phyloP scores from a whole-genome alignment of 53 echinoderm and acorn worm species.

The Holothuria scabra region DNA sequence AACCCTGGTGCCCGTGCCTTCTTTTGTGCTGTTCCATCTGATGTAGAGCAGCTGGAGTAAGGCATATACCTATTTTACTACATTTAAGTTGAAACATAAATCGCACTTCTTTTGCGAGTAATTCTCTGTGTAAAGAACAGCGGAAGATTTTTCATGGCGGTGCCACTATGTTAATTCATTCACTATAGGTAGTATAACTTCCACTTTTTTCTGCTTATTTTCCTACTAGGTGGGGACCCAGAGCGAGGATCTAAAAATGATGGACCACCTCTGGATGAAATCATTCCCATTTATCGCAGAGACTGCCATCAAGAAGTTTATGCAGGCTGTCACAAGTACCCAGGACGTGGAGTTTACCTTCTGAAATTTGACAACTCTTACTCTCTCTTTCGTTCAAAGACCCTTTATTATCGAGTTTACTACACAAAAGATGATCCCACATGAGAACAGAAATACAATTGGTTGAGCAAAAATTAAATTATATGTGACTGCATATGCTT shows the following conservation, averaged over 20 bases:
- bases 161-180: too few relatives aligned
- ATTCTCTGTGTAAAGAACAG: too few relatives aligned
- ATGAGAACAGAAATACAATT: neutral
- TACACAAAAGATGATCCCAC: constrained; percentile 76
- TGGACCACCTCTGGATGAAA: constrained; percentile 91
- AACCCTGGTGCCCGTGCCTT: too few relatives aligned
- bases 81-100: too few relatives aligned
- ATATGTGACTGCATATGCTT: too few relatives aligned
- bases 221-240: constrained; percentile 71
- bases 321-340: constrained; percentile 97
- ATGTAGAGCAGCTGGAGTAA: too few relatives aligned
- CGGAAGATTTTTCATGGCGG: too few relatives aligned
- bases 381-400: constrained; percentile 95
- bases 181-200: too few relatives aligned
- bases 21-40: too few relatives aligned
- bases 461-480: too few relatives aligned
- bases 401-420: constrained; percentile 94
- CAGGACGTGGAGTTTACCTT: constrained; percentile 90
- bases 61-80: too few relatives aligned
- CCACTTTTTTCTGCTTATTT: neutral
- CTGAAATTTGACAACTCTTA: constrained; percentile 99
- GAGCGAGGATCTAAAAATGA: constrained; percentile 83
- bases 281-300: constrained; percentile 92
- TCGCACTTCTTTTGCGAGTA: too few relatives aligned
- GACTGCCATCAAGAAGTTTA: constrained; percentile 91